phyloP scores from a whole-genome alignment of 92 coral and sea anemone species.

The Porites lobata region DNA sequence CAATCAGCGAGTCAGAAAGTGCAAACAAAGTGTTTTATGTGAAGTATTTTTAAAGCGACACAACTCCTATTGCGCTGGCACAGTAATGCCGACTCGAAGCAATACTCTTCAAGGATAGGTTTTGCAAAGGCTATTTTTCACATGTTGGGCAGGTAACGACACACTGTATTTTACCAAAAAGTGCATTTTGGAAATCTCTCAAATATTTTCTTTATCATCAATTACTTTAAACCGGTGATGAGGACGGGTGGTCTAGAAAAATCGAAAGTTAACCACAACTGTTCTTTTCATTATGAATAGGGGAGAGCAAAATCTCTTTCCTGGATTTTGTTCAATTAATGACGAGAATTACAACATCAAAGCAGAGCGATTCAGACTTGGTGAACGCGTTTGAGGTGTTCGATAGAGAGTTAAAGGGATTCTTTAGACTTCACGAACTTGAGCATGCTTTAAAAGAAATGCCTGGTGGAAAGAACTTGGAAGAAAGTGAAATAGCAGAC shows the following conservation, averaged over 20 bases:
- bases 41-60: too few species aligned
- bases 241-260: background rate
- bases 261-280: background rate
- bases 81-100: too few species aligned
- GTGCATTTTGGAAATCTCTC: too few species aligned
- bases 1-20: too few species aligned
- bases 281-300: background rate
- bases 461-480: constrained; percentile 55
- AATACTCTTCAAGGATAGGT: background rate
- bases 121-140: background rate
- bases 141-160: too few species aligned
- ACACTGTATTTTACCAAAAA: too few species aligned
- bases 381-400: constrained; percentile 80
- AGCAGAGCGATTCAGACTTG: constrained; percentile 64
- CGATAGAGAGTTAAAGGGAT: constrained; percentile 79
- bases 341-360: constrained; percentile 37
- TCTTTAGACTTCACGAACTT: constrained; percentile 68
- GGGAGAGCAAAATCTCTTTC: constrained; percentile 61
- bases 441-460: constrained; percentile 62
- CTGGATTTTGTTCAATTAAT: constrained; percentile 66
- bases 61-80: too few species aligned
- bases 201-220: too few species aligned
- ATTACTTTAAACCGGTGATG: background rate
- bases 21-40: too few species aligned
- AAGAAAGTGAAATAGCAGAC: constrained; percentile 62